phyloP scores from a whole-genome alignment of 2,797 vertebrate species.

The Rhinophrynus dorsalis region DNA sequence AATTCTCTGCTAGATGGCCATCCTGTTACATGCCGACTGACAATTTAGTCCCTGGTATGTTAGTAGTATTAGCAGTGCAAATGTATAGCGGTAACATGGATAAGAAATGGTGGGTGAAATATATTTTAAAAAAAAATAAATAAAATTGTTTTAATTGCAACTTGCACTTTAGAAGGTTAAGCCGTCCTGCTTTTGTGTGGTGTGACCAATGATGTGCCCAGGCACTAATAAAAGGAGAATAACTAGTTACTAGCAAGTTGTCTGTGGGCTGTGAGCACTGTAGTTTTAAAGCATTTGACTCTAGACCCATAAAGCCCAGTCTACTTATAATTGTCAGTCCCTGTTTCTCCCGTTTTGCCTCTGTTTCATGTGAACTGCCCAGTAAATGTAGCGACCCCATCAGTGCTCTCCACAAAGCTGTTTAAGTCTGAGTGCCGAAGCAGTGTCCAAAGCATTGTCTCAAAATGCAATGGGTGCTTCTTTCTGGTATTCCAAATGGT shows the following conservation, averaged over 20 bases:
- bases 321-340: constrained; percentile 53
- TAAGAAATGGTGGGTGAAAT: not conserved
- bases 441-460: no score
- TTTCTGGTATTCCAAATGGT: not conserved
- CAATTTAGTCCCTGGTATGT: constrained; percentile 27
- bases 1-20: not conserved
- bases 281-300: constrained; percentile 63
- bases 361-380: constrained; percentile 67
- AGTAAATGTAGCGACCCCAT: constrained; percentile 56
- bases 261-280: constrained; percentile 61
- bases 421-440: no score
- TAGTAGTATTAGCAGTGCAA: constrained; percentile 51
- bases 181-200: constrained; percentile 71
- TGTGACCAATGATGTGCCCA: constrained; percentile 77
- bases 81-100: constrained; percentile 26
- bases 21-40: constrained; percentile 51
- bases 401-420: constrained; percentile 56
- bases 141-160: constrained; percentile 56
- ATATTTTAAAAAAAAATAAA: constrained; percentile 10
- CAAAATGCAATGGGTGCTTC: no score
- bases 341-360: constrained; percentile 62
- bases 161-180: constrained; percentile 74
- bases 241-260: constrained; percentile 64
- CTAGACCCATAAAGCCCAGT: constrained; percentile 56
- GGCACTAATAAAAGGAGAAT: constrained; percentile 62